Evolutionary conservation across 2,113 vertebrate genomes (phyloP).

Genomic region (Vulpes lagopus): DNA sequence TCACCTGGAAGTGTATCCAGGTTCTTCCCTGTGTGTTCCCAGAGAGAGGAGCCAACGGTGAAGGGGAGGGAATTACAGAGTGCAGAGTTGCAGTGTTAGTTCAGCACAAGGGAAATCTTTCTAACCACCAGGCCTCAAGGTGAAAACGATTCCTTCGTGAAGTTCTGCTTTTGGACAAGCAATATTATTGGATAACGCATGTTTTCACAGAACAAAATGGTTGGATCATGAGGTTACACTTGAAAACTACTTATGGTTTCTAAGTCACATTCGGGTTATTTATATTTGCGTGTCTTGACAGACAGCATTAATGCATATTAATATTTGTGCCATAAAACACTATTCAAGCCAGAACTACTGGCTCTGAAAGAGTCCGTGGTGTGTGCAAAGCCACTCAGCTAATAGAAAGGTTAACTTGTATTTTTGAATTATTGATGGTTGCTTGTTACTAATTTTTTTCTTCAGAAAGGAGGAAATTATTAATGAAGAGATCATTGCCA

Average conservation of each 20-base stretch:
- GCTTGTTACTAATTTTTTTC: conserved; percentile 83
- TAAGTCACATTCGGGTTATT: conserved; percentile 69
- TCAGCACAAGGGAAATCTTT: not conserved
- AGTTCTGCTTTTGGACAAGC: not conserved
- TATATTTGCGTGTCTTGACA: conserved; percentile 69
- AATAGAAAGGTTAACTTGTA: conserved; percentile 86
- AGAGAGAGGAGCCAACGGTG: not conserved
- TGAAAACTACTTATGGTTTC: conserved; percentile 42
- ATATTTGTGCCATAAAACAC: conserved; percentile 62
- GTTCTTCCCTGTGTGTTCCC: not conserved
- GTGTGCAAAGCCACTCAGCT: conserved; percentile 70
- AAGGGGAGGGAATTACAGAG: not conserved
- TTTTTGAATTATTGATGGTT: conserved; percentile 85
- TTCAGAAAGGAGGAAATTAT: conserved; percentile 86
- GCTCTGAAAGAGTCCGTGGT: conserved; percentile 43
- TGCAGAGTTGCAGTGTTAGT: not conserved
- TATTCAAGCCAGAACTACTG: conserved; percentile 50
- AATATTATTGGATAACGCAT: conserved; percentile 38
- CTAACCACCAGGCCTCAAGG: not conserved
- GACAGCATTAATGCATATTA: conserved; percentile 45
- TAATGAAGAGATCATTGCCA: conserved; percentile 87
- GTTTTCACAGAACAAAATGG: conserved; percentile 28
- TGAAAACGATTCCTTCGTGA: not conserved
- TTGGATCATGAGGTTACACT: conserved; percentile 62
- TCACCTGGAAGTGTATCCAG: not conserved